Conservation (phyloP, 2,888 invertebrate genomes). For the Scelioninae gen. 2 region DNA sequence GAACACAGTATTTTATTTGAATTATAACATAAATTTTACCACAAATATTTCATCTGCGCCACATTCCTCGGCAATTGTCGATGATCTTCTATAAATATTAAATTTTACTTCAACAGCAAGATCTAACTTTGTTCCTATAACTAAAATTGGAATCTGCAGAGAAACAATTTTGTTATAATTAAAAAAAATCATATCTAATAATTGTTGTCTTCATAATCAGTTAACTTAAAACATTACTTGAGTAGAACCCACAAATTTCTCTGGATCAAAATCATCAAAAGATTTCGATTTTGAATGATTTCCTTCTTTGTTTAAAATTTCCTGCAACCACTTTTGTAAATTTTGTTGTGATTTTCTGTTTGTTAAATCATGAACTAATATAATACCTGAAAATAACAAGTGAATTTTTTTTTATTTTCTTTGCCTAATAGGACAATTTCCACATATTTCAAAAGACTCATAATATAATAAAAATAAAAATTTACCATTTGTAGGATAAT, state of each 20-base stretch:
- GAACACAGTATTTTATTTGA: too few species aligned
- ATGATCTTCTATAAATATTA: constrained; percentile 79
- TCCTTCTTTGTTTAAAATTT: constrained; percentile 88
- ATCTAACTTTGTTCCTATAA: constrained; percentile 96
- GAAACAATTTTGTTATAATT: constrained; percentile 31
- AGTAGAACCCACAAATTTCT: constrained; percentile 89
- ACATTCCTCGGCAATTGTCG: constrained; percentile 90
- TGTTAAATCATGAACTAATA: constrained; percentile 96
- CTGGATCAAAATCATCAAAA: constrained; percentile 87
- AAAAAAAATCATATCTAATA: neutral
- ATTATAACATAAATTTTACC: too few species aligned
- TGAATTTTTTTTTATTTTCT: too few species aligned
- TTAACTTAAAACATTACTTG: constrained; percentile 76
- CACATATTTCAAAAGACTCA: too few species aligned
- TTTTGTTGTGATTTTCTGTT: constrained; percentile 97
- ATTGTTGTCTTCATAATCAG: constrained; percentile 9
- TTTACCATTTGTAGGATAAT: constrained; percentile 93
- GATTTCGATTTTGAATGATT: constrained; percentile 73
- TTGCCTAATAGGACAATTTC: too few species aligned
- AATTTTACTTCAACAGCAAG: constrained; percentile 86
- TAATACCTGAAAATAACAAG: constrained; percentile 83
- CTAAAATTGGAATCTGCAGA: constrained; percentile 91
- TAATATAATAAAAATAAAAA: too few species aligned
- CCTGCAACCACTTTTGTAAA: constrained; percentile 93
- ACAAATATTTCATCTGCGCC: constrained; percentile 95